Percentiles rank a stretch among this genome's conserved stretches.
Evolutionary conservation across 2,888 invertebrate genomes (phyloP).

Genomic region (Phaonia tiefii): DNA sequence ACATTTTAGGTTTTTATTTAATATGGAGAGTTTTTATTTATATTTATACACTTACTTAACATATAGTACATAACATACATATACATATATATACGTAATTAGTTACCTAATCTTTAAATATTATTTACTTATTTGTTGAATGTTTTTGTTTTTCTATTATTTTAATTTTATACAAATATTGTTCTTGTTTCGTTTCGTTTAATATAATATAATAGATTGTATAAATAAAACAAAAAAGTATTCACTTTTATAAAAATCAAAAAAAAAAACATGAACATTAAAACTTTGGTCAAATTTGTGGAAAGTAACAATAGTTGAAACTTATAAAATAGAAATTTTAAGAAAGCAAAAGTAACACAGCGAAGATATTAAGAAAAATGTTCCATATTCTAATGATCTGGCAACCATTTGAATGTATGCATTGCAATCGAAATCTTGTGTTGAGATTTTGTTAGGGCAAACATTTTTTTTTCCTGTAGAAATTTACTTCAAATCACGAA

Average conservation of each 20-base stretch:
- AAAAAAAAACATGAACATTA: slow-evolving; percentile 34
- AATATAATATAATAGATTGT: slow-evolving; percentile 6
- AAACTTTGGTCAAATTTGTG: slow-evolving; percentile 60
- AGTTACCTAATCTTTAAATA: slow-evolving; percentile 49
- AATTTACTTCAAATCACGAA: too few relatives aligned
- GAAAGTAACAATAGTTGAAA: slow-evolving; percentile 8
- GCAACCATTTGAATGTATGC: too few relatives aligned
- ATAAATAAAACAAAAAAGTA: slow-evolving; percentile 31
- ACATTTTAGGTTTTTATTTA: slow-evolving; percentile 36
- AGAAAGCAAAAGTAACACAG: neutral
- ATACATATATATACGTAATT: slow-evolving; percentile 50
- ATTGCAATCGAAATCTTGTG: too few relatives aligned
- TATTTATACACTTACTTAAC: slow-evolving; percentile 22
- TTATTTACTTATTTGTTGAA: slow-evolving; percentile 40
- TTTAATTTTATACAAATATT: slow-evolving; percentile 34
- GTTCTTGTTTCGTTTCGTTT: slow-evolving; percentile 10
- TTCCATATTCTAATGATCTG: too few relatives aligned
- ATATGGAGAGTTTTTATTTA: slow-evolving; percentile 30
- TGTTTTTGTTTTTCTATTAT: slow-evolving; percentile 13
- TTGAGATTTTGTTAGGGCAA: too few relatives aligned
- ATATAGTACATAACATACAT: slow-evolving; percentile 39
- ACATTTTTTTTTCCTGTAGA: too few relatives aligned
- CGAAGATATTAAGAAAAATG: too few relatives aligned
- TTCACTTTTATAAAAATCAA: neutral
- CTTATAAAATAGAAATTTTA: neutral